phyloP scores from a whole-genome alignment of 2,888 invertebrate species.

The Tachina grossa region DNA sequence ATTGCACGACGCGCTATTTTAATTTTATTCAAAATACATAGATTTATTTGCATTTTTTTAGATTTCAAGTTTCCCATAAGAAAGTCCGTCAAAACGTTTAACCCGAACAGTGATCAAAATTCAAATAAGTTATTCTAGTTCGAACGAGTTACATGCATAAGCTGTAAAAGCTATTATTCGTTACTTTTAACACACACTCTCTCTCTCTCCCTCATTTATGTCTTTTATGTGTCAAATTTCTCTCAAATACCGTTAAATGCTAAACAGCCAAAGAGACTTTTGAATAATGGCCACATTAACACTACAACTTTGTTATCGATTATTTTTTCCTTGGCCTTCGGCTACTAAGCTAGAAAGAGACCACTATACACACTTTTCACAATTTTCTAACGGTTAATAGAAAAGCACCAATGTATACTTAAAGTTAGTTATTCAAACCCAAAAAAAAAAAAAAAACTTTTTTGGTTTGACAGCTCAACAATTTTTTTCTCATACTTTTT shows the following conservation, averaged over 20 bases:
- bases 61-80: conserved; percentile 34
- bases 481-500: neutral
- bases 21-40: neutral
- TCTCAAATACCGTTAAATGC: neutral
- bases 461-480: conserved; percentile 57
- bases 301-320: conserved; percentile 70
- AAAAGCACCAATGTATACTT: conserved; percentile 44
- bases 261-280: conserved; percentile 3
- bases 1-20: conserved; percentile 44
- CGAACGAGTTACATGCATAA: conserved; percentile 38
- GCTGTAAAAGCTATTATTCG: conserved; percentile 22
- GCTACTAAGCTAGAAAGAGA: conserved; percentile 51
- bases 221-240: too few species aligned
- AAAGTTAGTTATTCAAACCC: neutral
- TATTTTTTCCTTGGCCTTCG: conserved; percentile 70
- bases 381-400: conserved; percentile 47
- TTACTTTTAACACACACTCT: neutral
- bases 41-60: conserved; percentile 4
- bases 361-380: conserved; percentile 1
- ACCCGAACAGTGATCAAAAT: conserved; percentile 48
- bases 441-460: conserved; percentile 22
- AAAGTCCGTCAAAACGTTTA: conserved; percentile 59
- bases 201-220: neutral
- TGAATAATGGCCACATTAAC: conserved; percentile 52
- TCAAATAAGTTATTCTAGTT: conserved; percentile 53